These are phyloP conservation scores for Chymomyza amoena DNA, from an alignment of 2,888 invertebrate genomes.

Conservation along the genomic window DNA sequence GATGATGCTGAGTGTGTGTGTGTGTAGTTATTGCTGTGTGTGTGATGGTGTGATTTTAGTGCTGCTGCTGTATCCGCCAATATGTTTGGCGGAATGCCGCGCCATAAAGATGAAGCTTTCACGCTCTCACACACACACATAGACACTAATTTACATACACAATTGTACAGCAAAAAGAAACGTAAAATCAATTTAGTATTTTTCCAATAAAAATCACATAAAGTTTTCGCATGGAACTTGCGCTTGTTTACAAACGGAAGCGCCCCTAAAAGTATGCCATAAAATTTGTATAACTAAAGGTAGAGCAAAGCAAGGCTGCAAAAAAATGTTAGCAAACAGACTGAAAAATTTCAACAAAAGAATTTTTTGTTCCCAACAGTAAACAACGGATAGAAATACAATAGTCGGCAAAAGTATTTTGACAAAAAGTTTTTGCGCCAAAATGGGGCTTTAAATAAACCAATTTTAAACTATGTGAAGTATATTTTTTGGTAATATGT, in stretches of 20 bases:
- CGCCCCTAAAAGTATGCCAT: constrained; percentile 64
- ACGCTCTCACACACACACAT: not conserved
- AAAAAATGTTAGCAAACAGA: not conserved
- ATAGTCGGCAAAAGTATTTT: no score
- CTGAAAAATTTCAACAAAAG: not conserved
- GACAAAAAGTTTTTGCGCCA: not conserved
- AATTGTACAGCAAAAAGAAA: constrained; percentile 18
- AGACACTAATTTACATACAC: not conserved
- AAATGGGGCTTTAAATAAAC: constrained; percentile 8
- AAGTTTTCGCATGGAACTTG: constrained; percentile 28
- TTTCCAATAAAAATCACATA: constrained; percentile 60
- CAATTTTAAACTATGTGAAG: no score
- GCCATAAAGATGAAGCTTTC: not conserved
- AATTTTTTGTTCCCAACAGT: constrained; percentile 1
- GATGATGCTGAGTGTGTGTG: not conserved
- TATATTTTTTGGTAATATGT: no score
- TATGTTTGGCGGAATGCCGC: not conserved
- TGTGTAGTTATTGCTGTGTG: not conserved
- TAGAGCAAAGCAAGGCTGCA: constrained; percentile 2
- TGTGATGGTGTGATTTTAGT: constrained; percentile 2
- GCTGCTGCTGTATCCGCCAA: constrained; percentile 1
- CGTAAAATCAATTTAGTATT: constrained; percentile 58
- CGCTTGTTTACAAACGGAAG: constrained; percentile 61
- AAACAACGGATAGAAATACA: not conserved
- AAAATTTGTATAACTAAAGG: constrained; percentile 50